phyloP scores from a whole-genome alignment of 2,888 invertebrate genomes.

The Eupsilia transversa region DNA sequence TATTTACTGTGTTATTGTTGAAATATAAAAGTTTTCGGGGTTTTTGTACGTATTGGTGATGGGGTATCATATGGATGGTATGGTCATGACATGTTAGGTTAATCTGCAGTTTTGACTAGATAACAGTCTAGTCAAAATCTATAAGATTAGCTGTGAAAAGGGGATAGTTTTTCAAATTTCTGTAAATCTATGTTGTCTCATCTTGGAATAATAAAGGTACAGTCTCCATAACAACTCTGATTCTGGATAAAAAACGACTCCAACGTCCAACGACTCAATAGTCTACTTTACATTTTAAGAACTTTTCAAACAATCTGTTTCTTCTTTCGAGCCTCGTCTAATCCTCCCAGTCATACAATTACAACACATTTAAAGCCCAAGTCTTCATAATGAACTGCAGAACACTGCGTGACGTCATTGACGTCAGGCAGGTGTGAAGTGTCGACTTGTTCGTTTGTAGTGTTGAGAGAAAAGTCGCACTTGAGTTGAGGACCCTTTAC shows the following conservation, averaged over 20 bases:
- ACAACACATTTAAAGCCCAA: conserved; percentile 53
- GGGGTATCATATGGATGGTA: conserved; percentile 23
- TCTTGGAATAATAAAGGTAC: too few species aligned
- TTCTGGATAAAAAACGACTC: too few species aligned
- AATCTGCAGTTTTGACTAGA: neutral
- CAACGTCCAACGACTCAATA: too few species aligned
- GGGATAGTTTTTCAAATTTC: neutral
- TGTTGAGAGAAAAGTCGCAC: conserved; percentile 66
- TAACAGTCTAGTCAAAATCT: too few species aligned
- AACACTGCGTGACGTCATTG: conserved; percentile 36
- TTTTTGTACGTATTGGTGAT: conserved; percentile 18
- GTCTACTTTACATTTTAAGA: neutral
- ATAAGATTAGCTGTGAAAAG: neutral
- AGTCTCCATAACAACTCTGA: too few species aligned
- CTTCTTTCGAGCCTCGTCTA: neutral
- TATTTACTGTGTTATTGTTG: conserved; percentile 62
- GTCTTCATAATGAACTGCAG: conserved; percentile 36
- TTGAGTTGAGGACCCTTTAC: conserved; percentile 60
- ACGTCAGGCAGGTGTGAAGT: conserved; percentile 61
- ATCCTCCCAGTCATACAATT: conserved; percentile 35
- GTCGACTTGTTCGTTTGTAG: conserved; percentile 71
- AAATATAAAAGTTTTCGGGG: conserved; percentile 56
- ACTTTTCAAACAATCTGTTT: neutral
- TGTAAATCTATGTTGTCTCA: too few species aligned
- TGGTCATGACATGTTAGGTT: neutral